Percentiles rank a stretch among this genome's conserved stretches.
Conservation (phyloP, 2,113 vertebrate species). For the Daubentonia madagascariensis region DNA sequence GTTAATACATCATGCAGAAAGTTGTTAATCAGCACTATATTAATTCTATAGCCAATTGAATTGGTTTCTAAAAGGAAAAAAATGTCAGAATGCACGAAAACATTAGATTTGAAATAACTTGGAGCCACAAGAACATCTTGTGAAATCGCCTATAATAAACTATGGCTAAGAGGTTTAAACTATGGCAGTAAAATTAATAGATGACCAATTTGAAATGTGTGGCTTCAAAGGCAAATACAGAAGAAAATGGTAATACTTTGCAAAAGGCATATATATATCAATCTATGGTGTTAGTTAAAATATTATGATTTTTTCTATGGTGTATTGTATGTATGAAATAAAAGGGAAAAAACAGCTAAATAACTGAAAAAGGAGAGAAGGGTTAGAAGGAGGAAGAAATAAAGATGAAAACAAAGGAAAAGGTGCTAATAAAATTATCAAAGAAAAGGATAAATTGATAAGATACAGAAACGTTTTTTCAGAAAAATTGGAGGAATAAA, state of each 20-base stretch:
- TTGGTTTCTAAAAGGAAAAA: conserved; percentile 9
- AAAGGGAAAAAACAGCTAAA: background rate
- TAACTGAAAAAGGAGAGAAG: background rate
- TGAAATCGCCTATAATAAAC: background rate
- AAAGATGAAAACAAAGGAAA: background rate
- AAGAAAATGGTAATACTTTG: background rate
- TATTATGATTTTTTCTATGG: background rate
- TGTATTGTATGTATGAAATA: background rate
- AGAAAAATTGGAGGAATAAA: background rate
- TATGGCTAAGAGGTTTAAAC: background rate
- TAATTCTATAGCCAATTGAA: background rate
- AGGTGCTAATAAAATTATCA: background rate
- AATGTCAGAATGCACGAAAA: background rate
- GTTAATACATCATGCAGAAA: background rate
- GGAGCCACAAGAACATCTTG: background rate
- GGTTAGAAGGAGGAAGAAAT: background rate
- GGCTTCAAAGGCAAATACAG: background rate
- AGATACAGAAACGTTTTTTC: background rate
- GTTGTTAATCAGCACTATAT: background rate
- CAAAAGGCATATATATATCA: background rate
- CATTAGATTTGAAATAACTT: background rate
- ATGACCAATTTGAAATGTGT: background rate
- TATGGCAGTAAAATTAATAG: background rate
- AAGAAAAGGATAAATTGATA: background rate
- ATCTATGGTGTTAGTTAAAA: background rate